Evolutionary conservation across 2,888 invertebrate genomes (phyloP), one percentile per base, ranked within the genome.

Genomic region (Brachynemurus nebulosus): DNA sequence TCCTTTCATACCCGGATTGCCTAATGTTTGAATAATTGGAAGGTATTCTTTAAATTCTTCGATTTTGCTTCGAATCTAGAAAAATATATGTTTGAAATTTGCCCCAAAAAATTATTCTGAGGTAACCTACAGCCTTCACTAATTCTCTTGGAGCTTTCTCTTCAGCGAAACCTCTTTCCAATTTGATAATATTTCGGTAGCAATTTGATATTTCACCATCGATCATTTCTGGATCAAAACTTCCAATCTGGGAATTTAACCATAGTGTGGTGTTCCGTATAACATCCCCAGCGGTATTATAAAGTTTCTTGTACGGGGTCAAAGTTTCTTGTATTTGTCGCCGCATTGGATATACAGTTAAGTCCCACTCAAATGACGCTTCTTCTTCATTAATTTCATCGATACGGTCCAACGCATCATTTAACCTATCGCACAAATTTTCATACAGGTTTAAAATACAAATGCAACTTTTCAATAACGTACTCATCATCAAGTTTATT

Each of bases 361-460:
- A 60, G 57, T 91, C 86, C 78, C 86, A 92, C 9, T 83, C 86
- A 59, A 84, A 95, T 14, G 91, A 75, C 21, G 74, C 68, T 60
- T 96, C 96, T 61, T 96, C 95, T 58, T 81, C 82, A 60, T 96
- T 96, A 55, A 96, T 91, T 47, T 78, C 75, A 55, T 91, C 88
- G 49, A 93, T 89, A 47, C 73, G 78, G 37, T 76, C 72, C 63
- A 89, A 76, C 3, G 91, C 93, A 3, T 67, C 61, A 37, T 78
- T 65, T 47, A 91, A 67, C 58, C 80, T 74, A 58, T 60, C 50
- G 27, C 27, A 25, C 11, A 25, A 25, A 25, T 9, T 25, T 25
- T 25, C 8, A 8, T 9, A 9, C 11, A 25, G 11, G 11, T 9
- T 25, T 9, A 9, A 9, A 8, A 9, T 25, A 25, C 27, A 25